Evolutionary conservation across 2,113 vertebrate genomes (phyloP), one percentile per base, ranked within the genome.

Genomic region (Damaliscus lunatus): DNA sequence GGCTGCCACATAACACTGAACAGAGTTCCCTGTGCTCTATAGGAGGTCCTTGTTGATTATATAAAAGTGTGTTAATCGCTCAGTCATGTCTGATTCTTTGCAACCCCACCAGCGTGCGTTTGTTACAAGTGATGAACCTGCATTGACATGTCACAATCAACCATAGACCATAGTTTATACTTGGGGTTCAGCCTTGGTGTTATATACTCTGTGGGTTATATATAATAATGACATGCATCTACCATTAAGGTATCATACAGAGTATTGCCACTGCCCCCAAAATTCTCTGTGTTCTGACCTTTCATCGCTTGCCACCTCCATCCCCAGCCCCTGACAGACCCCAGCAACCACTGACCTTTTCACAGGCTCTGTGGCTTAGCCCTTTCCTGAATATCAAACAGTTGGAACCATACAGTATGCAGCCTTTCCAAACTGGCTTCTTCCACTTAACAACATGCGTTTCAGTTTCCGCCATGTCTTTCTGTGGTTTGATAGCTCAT

Each of bases 101-200:
- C 36, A 74, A 40, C 67, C 67, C 67, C 21, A 55, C 48, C 15
- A 5, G 29, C 1, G 29, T 74, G 36, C 3, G 6, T 74, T 74
- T 74, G 19, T 40, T 74, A 74, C 67, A 74, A 40, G 67, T 40
- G 21, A 74, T 23, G 36, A 40, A 71, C n/a, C 19, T 40, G 67
- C 2, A 12, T 0, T 71, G n/a, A 71, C 53, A 5, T 1, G 0
- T 36, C 19, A 27, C 11, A 7, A 14, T 50, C 31, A 13, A n/a
- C 52, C 53, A 25, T 12, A 33, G 62, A 84, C 40, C 25, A 29
- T 7, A 6, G 29, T 15, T 71, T 13, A 62, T 36, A 3, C 43
- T 16, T 7, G 67, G 29, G 40, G 21, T 36, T 91, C 67, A 29
- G 16, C n/a, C 71, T 64, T 31, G 48, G 16, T 25, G 8, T 16